Evolutionary conservation across 2,797 vertebrate genomes (phyloP), one percentile per base, ranked within the genome.

Genomic region (Uromys caudimaculatus): DNA sequence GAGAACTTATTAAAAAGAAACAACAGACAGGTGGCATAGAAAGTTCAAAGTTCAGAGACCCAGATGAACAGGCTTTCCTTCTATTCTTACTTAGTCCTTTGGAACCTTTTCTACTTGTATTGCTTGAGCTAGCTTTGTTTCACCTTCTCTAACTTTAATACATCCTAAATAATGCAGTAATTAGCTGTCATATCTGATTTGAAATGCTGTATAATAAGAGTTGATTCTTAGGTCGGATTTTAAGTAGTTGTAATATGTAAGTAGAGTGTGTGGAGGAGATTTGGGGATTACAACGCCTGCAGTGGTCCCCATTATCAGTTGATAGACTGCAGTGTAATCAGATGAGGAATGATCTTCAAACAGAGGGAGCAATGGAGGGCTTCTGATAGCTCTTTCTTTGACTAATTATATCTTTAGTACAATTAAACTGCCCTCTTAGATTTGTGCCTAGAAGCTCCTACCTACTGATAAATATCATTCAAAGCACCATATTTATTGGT

Each of bases 371-470:
- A 96, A 32, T 32, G 8, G 38, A 93, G 16, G 54, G 6, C 44
- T 95, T 3, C 6, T 32, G 27, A 32, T 32, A 82, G 35, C 16
- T 81, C 38, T 17, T 87, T 95, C 41, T 41, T 89, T 89, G 85
- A 58, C 4, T 78, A 58, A 85, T 94, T 64, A 92, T 60, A 86
- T 17, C 10, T 21, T 79, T 73, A 38, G 10, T 76, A 75, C 69
- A 78, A 47, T 52, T 93, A 77, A 93, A 86, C 24, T 76, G 86
- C 6, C 13, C 5, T 89, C 56, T 91, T 60, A 88, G 50, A 93
- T 91, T 84, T 93, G 13, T 76, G 75, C 47, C 19, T 84, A 87
- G 52, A 95, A 93, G 9, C n/a, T 50, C 3, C 10, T 87, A 1
- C 90, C 6, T 89, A 32, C 4, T 78, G n/a, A 44, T 10, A 75